Base-by-base conservation (phyloP, 2,888 invertebrate genomes). In the Ophion ellenae region DNA sequence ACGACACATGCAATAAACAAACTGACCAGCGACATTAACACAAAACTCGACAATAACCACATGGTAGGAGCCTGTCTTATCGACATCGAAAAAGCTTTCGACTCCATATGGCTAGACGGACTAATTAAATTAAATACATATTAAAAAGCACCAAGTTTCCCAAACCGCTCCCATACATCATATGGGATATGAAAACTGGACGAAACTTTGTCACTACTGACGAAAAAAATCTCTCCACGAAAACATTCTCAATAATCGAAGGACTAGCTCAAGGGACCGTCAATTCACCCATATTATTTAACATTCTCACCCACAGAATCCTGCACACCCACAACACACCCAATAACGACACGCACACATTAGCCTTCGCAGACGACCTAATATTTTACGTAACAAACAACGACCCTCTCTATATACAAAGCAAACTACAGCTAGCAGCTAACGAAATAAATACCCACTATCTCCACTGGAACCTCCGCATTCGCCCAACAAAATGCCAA, bases 21-120 rank as follows among this genome's bases (percentile, higher is more conserved):
- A 6, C 4, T 70, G 6, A 61, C 61, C 9, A 70, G 69, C 10
- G 63, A 78, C 63, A 63, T 78, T 6, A 59, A 70, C 63, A 28
- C 45, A 10, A 28, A 69, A 1, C 45, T 78, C 2, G n/a, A 32
- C 45, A 17, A 47, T 3, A 78, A 63, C 36, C 11, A 36, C 2
- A 57, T 77, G 57, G 77, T 69, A 40, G 69, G 77, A 24, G 77
- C 77, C 2, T 77, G 69, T n/a, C 77, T 77, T 1, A 77, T 69
- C 5, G 67, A 77, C 17, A 57, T 77, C 0, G 77, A 79, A 47
- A 70, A 79, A 45, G 70, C 45, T 0, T 70, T 79, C 10, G 79
- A 79, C 28, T 70, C 70, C 1, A 70, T 79, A 17, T 79, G 70
- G 78, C 2, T 70, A 0, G 70, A 79, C n/a, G 78, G 70, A 10